Base-by-base conservation (phyloP, 30 jellyfish, hydroid and myxozoan genomes). In the Cassiopea andromeda region DNA sequence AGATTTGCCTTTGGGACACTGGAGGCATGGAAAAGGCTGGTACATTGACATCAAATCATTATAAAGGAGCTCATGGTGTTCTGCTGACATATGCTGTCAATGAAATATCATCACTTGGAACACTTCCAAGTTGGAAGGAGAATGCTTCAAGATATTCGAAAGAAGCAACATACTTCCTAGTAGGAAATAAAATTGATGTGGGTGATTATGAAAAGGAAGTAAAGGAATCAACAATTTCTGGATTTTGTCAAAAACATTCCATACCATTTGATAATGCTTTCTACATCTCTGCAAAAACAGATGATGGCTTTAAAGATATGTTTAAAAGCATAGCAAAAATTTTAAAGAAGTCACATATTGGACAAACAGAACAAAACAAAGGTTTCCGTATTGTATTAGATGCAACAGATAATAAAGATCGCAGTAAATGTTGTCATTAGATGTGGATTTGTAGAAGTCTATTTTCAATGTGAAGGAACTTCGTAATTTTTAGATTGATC, bases 21-120 rank as follows among this genome's bases (percentile, higher is more conserved):
- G 99, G 96, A 1, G 99, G 99, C 2, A 80, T 95, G 97, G 99
- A 95, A 81, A 69, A 85, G 46, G 93, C 98, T 43, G 99, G 99
- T 2, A 84, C 85, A 9, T 85, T 95, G 87, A 95, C 99, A 5
- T 86, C 92, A 49, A 89, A 73, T 46, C 94, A 95, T 85, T 95
- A 91, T 80, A 88, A 85, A 38, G 88, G 89, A 49, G 92, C 98
- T 49, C 93, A 92, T 83, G 98, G 96, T 44, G 91, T 95, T 6
- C 67, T 95, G 38, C 79, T 95, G 1, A 88, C 95, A 46, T 95
- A 87, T 81, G 97, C 93, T 7, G 91, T 92, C 57, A 92, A 80
- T 54, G 92, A 88, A 73, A 54, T 87, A 49, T 75, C 90, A 18
- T 92, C 98, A 16, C 80, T 95, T 48, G 92, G 87, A 46, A 69